Evolutionary conservation across 1,140 invertebrate species (phyloP), one percentile per base, ranked within the genome.

Genomic region (Anastatus disparis): DNA sequence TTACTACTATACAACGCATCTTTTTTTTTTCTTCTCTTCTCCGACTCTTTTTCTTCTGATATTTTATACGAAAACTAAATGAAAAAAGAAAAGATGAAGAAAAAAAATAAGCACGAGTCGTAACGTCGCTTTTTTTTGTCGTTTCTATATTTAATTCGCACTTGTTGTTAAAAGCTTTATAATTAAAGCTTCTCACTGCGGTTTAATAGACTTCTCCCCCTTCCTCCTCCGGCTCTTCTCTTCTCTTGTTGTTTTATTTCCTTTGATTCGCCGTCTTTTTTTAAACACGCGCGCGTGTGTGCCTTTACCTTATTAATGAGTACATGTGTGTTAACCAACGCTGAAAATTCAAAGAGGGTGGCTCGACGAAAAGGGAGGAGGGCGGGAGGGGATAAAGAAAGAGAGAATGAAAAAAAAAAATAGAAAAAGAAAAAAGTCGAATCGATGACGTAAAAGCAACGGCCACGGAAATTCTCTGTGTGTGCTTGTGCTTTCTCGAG

Each of bases 391-490:
- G 46, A 50, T 15, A 17, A 24, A 38, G 35, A 38, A 24, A 38
- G 35, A 38, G 46, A 50, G 46, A 17, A 35, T 6, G 52, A 35
- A n/a, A 26, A 27, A 24, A 6, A 56, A 13, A 40, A 42, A 6
- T 17, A 1, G 29, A 58, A n/a, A 35, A 15, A 40, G 20, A 7
- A 13, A 58, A 29, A 55, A 55, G 31, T 15, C 31, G 17, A 31
- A 55, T 31, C 56, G 56, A 59, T 59, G 56, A 59, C 58, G 58
- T 27, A 62, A 62, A 35, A n/a, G n/a, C n/a, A n/a, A 13, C 42
- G 27, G 0, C 40, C n/a, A 22, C 42, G 59, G 31, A 58, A 58
- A 42, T 58, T 40, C 27, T 42, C 55, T n/a, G n/a, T n/a, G n/a
- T n/a, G n/a, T n/a, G n/a, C n/a, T n/a, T n/a, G n/a, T n/a, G n/a